Base-by-base conservation (phyloP, 2,888 invertebrate species). In the Sinotaia quadrata region DNA sequence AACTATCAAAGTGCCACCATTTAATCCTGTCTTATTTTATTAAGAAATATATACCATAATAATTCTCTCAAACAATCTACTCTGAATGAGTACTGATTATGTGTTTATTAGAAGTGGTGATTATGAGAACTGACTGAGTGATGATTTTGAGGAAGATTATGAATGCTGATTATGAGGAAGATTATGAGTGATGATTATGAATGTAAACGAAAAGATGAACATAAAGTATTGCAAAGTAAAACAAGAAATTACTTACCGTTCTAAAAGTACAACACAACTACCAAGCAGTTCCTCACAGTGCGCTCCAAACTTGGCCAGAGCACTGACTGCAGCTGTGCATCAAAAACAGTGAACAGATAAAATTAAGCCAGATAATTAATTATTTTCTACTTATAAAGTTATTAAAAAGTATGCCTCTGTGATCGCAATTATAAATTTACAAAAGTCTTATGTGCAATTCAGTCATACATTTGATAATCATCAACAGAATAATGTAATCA, bases 261-360 rank as follows among this genome's bases (percentile, higher is more conserved):
- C 81, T 51, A 89, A 79, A 24, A 89, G 77, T 7, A 95, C 93
- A 66, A 92, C 90, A 67, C 99, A 94, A 85, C 97, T 97, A 12
- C 93, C 93, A 66, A 96, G 89, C 56, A 98, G 90, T 78, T 94
- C 93, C 0, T 95, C 96, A 87, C 97, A 96, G 67, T 95, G 93
- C 0, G 98, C 98, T 1, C 98, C 99, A 87, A 99, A 99, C 87
- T 97, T 97, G 0, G 98, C 97, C 80, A 99, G 92, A 0, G 99
- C 97, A 0, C 97, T 95, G 0, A 99, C 98, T 0, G 99, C 98
- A 0, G 99, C 99, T 0, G 84, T 81, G 68, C 62, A 51, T 21
- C 15, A 29, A 67, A 21, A 60, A 7, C n/a, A n/a, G 18, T 18
- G 18, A 8, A 18, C 3, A 18, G 41, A 12, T 41, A 18, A 21